Evolutionary conservation across 1,140 invertebrate species (phyloP).

Genomic region (Penaeus vannamei): DNA sequence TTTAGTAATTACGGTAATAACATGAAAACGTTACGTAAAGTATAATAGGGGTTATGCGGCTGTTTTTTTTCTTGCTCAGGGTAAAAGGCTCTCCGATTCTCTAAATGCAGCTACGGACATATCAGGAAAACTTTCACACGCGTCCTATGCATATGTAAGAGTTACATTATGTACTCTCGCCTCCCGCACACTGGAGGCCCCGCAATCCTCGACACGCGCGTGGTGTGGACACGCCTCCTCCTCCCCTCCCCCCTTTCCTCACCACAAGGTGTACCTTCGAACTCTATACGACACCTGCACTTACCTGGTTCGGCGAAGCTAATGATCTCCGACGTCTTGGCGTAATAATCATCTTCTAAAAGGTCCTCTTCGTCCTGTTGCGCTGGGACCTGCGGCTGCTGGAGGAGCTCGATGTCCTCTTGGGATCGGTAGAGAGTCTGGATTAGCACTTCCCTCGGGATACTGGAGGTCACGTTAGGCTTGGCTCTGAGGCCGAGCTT

Average conservation of each 20-base stretch:
- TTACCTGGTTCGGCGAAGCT: slow-evolving; percentile 86
- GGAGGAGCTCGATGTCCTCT: slow-evolving; percentile 70
- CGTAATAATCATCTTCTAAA: slow-evolving; percentile 80
- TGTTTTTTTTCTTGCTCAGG: too few species aligned
- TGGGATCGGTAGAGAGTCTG: slow-evolving; percentile 80
- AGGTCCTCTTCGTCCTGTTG: slow-evolving; percentile 71
- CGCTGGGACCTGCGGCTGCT: slow-evolving; percentile 55
- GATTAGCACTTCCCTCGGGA: slow-evolving; percentile 79
- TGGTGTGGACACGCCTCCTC: slow-evolving; percentile 1
- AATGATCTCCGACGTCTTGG: slow-evolving; percentile 85
- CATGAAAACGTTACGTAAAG: too few species aligned
- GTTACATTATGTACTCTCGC: background rate
- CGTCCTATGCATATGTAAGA: too few species aligned
- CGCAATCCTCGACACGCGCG: background rate
- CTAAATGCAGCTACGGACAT: too few species aligned
- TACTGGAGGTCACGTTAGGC: slow-evolving; percentile 80
- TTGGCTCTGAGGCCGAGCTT: slow-evolving; percentile 80
- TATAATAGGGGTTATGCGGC: too few species aligned
- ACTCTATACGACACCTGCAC: slow-evolving; percentile 56
- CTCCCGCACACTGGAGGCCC: background rate
- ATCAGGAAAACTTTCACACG: too few species aligned
- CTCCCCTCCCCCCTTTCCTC: background rate
- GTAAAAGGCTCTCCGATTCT: too few species aligned
- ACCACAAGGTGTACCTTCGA: background rate
- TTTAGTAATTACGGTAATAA: too few species aligned